Base-by-base conservation (phyloP, 2,888 invertebrate genomes). In the Homarus gammarus region DNA sequence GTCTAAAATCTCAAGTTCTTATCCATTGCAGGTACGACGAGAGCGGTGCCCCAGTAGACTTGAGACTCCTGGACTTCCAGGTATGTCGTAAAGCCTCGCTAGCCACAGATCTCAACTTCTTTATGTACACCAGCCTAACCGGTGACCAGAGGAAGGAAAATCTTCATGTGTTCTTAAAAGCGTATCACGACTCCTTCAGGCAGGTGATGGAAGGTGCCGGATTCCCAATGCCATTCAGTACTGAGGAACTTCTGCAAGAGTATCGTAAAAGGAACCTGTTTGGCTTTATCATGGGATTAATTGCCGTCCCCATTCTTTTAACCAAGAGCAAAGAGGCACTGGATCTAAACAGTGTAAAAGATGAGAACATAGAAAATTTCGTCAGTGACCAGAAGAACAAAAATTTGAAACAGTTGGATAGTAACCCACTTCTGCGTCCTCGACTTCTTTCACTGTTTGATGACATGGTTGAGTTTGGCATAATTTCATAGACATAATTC, bases 61-160 rank as follows among this genome's bases (percentile, higher is more conserved):
- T 87, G 18, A 61, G 81, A 44, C 75, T 87, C 8, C 27, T 87
- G 56, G 87, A 87, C 72, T 77, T 87, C 18, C 87, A 87, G 36
- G 72, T 87, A 44, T 15, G n/a, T 68, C n/a, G 81, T 15, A 44
- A 72, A 31, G 73, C 72, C 2, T 81, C 81, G 1, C 56, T 61
- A 1, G 87, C 81, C 40, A 44, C 73, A 22, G 87, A 87, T 68
- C 56, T 87, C 15, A 87, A 87, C 56, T 87, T 82, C 72, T 56
- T 87, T 56, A 70, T 87, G 27, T 87, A 81, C 68, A 87, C 81
- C 49, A 87, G 87, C 31, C n/a, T 87, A 27, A 87, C 49, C 27
- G 81, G 81, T 15, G 51, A 44, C 27, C 38, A 64, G 2, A 81
- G 87, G 36, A 79, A 51, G 56, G 36, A 81, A 38, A 70, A 77